Base-by-base conservation (phyloP, 2,113 vertebrate genomes). In the Gopherus evgoodei region DNA sequence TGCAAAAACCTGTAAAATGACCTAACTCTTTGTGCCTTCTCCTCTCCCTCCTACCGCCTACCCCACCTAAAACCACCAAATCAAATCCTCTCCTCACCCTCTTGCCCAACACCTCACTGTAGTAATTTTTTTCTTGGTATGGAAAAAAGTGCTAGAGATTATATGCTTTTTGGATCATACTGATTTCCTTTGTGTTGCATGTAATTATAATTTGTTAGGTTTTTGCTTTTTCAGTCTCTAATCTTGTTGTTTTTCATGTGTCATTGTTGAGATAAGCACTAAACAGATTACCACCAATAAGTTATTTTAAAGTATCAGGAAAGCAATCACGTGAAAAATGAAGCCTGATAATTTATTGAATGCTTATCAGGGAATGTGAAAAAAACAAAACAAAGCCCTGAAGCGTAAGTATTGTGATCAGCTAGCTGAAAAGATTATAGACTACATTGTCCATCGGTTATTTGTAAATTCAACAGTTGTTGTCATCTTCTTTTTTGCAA, bases 331-430 rank as follows among this genome's bases (percentile, higher is more conserved):
- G 4, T 52, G 81, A 82, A 38, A 80, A 62, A 22, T 2, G 10
- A 35, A 42, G 27, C 79, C 27, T 76, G 42, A 47, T 47, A 25
- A 76, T 44, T 44, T 76, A 47, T 27, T 54, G 49, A 81, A 44
- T 88, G 11, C n/a, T 84, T 84, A 49, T 87, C 83, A 50, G 52
- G 35, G 81, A 38, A 38, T 56, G 7, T 83, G 16, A 91, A 91
- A 90, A 96, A 83, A 83, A 54, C 80, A 21, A 81, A 54, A 4
- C 50, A 31, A 83, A 91, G 9, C 52, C 35, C 69, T 84, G 83
- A 90, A 84, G 93, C 17, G 83, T 0, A 0, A 57, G 52, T 2
- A 0, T 24, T 47, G 16, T 44, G 87, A 72, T 84, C 24, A 78
- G 44, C 10, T 86, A 89, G 19, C 56, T 88, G 72, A 84, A n/a